phyloP scores from a whole-genome alignment of 2,113 vertebrate genomes.

The Myiozetetes cayanensis region DNA sequence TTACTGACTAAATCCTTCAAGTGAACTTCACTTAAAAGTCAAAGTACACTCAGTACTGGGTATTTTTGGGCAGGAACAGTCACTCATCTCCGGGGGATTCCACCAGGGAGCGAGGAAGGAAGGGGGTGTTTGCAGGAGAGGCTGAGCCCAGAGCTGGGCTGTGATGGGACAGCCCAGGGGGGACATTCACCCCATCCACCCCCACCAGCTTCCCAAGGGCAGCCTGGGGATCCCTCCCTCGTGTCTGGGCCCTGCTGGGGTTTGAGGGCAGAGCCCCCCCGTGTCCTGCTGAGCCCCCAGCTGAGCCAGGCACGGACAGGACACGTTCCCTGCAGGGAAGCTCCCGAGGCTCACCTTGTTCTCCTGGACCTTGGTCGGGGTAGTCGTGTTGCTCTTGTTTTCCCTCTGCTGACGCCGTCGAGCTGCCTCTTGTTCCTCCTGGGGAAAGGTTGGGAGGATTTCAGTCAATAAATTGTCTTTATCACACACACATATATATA shows the following conservation, averaged over 20 bases:
- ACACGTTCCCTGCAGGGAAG: neutral
- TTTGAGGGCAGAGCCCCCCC: no score
- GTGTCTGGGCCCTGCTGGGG: no score
- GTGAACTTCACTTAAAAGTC: neutral
- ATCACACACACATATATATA: neutral
- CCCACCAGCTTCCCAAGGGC: neutral
- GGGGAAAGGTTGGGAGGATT: neutral
- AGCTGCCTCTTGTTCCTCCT: slow-evolving; percentile 98
- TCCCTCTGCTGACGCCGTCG: slow-evolving; percentile 92
- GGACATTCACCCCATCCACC: neutral
- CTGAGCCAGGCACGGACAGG: no score
- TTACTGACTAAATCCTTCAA: neutral
- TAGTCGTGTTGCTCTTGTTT: slow-evolving; percentile 92
- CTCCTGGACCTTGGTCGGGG: slow-evolving; percentile 92
- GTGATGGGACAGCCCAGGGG: neutral
- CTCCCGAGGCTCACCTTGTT: slow-evolving; percentile 72
- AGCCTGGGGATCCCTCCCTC: neutral
- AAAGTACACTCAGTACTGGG: neutral
- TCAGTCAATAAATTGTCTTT: neutral
- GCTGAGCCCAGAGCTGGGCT: neutral
- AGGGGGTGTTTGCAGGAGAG: neutral
- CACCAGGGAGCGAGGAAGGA: neutral
- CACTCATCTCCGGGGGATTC: neutral
- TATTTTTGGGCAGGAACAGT: neutral
- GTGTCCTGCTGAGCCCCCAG: no score